Evolutionary conservation across 2,888 invertebrate species (phyloP).

Genomic region (Cryptus viduatorius): DNA sequence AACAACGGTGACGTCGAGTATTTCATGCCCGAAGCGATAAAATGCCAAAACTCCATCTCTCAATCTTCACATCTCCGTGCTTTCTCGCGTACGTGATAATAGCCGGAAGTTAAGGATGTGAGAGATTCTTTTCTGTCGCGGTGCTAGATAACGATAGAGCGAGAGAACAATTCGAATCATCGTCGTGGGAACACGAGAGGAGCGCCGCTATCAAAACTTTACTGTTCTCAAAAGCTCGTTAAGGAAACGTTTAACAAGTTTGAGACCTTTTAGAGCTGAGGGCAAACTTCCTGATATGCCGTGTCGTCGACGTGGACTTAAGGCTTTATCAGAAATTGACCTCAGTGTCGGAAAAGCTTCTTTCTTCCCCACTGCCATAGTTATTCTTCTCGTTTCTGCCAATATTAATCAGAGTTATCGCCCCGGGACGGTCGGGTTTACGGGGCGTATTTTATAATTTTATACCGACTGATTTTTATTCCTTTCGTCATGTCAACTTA

Average conservation of each 20-base stretch:
- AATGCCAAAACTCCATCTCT: constrained; percentile 5
- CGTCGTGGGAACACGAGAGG: constrained; percentile 8
- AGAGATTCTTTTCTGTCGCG: constrained; percentile 29
- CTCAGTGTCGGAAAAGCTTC: constrained; percentile 11
- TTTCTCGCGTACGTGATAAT: constrained; percentile 49
- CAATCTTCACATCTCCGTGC: background rate
- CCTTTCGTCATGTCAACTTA: background rate
- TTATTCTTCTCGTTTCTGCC: background rate
- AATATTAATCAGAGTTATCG: constrained; percentile 8
- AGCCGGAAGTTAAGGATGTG: background rate
- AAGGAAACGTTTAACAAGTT: constrained; percentile 65
- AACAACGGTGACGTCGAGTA: constrained; percentile 5
- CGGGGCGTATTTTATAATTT: background rate
- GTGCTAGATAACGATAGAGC: constrained; percentile 16
- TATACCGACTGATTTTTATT: background rate
- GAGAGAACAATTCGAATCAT: constrained; percentile 23
- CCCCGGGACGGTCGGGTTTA: background rate
- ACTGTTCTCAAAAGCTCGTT: constrained; percentile 55
- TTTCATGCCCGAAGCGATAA: constrained; percentile 48
- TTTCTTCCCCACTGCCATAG: background rate
- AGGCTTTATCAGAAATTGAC: constrained; percentile 43
- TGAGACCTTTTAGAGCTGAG: constrained; percentile 42
- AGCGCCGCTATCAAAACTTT: constrained; percentile 61
- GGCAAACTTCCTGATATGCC: constrained; percentile 8
- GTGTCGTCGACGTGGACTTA: constrained; percentile 13